Evolutionary conservation across 2,797 vertebrate genomes (phyloP).

Genomic region (Sebastes trivittatus): DNA sequence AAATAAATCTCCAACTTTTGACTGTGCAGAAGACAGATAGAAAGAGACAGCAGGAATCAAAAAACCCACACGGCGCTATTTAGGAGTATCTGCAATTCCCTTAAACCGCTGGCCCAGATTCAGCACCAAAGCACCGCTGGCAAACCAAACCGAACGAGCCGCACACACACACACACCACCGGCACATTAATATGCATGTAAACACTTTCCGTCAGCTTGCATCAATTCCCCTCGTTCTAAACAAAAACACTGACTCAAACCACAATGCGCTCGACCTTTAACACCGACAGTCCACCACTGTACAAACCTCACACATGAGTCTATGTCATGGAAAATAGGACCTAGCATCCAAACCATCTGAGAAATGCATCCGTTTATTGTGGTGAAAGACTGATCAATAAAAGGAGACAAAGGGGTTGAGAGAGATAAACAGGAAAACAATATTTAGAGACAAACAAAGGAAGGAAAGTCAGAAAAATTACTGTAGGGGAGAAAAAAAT

Average conservation of each 20-base stretch:
- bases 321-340: conserved; percentile 44
- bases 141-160: conserved; percentile 6
- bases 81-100: conserved; percentile 40
- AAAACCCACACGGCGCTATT: conserved; percentile 54
- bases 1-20: conserved; percentile 41
- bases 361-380: conserved; percentile 40
- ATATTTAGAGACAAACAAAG: conserved; percentile 8
- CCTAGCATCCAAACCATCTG: conserved; percentile 34
- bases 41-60: conserved; percentile 38
- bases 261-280: conserved; percentile 8
- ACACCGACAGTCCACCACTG: not conserved
- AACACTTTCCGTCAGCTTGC: conserved; percentile 36
- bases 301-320: not conserved
- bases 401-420: conserved; percentile 19
- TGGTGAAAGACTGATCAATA: conserved; percentile 30
- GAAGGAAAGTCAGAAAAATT: not conserved
- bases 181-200: conserved; percentile 30
- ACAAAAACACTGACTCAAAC: conserved; percentile 23
- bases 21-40: conserved; percentile 39
- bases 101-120: conserved; percentile 48
- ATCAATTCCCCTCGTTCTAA: conserved; percentile 7
- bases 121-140: conserved; percentile 31
- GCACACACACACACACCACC: not conserved
- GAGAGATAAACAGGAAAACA: conserved; percentile 24
- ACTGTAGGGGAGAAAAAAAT: not conserved